Evolutionary conservation across 2,113 vertebrate genomes (phyloP).

Genomic region (Noctilio leporinus): DNA sequence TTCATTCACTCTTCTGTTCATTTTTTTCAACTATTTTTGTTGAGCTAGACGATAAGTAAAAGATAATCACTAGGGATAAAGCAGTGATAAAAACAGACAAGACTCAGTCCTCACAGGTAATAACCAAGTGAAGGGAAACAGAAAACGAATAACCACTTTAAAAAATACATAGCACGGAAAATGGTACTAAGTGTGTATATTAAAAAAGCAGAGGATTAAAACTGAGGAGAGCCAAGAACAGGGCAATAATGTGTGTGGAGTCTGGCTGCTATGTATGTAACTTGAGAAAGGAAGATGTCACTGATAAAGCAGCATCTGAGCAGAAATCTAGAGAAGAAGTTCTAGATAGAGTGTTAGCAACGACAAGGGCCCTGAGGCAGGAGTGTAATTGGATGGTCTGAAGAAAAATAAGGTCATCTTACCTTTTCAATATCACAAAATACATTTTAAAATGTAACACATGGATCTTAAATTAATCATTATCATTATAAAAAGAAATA

Average conservation of each 20-base stretch:
- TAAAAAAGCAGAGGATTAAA: not conserved
- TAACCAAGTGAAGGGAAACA: not conserved
- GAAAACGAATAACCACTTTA: not conserved
- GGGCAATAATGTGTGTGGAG: not conserved
- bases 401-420: not conserved
- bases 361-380: not conserved
- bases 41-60: not conserved
- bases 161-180: not conserved
- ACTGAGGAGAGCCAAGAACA: not conserved
- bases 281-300: not conserved
- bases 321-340: not conserved
- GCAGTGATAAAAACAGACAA: not conserved
- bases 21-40: not conserved
- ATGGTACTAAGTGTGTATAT: not conserved
- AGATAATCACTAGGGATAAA: not conserved
- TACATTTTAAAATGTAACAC: not conserved
- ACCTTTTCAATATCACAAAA: not conserved
- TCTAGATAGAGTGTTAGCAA: not conserved
- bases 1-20: not conserved
- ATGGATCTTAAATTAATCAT: not conserved
- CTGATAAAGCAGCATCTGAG: not conserved
- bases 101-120: not conserved
- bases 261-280: not conserved
- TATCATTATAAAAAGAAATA: not conserved
- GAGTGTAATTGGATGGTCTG: not conserved